Evolutionary conservation across 1,140 invertebrate species (phyloP).

Genomic region (Onthophagus taurus): DNA sequence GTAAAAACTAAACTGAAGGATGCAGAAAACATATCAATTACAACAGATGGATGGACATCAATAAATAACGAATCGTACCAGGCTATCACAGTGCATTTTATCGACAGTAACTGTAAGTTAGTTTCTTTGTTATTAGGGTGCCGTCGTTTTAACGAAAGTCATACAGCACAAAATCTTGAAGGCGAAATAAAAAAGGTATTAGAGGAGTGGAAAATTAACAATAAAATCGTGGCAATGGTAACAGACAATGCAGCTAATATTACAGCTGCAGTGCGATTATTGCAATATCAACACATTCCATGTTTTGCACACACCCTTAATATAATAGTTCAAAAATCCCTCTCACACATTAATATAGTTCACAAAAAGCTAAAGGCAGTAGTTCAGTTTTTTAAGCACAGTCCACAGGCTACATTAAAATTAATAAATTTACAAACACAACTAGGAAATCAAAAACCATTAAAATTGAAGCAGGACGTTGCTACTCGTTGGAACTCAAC

Average conservation of each 20-base stretch:
- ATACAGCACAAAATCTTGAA: too few relatives aligned
- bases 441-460: too few relatives aligned
- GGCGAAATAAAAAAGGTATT: background rate
- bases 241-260: constrained; percentile 6
- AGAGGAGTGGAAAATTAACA: background rate
- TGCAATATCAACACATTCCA: constrained; percentile 11
- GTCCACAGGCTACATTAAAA: constrained; percentile 10
- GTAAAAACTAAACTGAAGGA: background rate
- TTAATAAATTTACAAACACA: constrained; percentile 14
- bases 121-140: background rate
- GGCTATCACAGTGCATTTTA: constrained; percentile 2
- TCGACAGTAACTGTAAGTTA: background rate
- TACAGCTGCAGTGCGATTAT: constrained; percentile 8
- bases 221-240: background rate
- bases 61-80: background rate
- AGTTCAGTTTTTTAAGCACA: background rate
- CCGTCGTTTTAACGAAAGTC: background rate
- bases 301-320: constrained; percentile 19
- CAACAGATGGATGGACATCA: constrained; percentile 4
- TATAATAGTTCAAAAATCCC: constrained; percentile 13
- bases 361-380: constrained; percentile 13
- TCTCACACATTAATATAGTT: background rate
- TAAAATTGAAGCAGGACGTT: constrained; percentile 5
- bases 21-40: background rate
- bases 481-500: constrained; percentile 3